phyloP scores from a whole-genome alignment of 2,888 invertebrate genomes.

The Furcula furcula region DNA sequence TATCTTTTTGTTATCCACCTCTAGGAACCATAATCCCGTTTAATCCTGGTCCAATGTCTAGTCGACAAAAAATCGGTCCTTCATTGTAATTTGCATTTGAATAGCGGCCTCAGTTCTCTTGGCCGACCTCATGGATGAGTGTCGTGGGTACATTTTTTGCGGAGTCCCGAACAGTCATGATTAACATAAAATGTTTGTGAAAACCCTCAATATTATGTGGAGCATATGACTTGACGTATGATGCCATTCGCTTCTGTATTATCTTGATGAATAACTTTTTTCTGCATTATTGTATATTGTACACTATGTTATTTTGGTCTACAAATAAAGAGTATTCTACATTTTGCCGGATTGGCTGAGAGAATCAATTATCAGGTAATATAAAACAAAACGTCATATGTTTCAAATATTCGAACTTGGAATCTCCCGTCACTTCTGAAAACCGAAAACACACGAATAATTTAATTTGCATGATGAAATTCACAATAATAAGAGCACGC shows the following conservation, averaged over 20 bases:
- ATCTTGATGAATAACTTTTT: neutral
- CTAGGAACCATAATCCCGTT: slow-evolving; percentile 43
- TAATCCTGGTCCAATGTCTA: slow-evolving; percentile 46
- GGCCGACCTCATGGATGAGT: slow-evolving; percentile 40
- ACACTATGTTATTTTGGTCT: too few species aligned
- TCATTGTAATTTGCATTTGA: slow-evolving; percentile 59
- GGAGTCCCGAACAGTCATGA: slow-evolving; percentile 41
- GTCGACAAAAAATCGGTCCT: slow-evolving; percentile 59
- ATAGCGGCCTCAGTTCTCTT: slow-evolving; percentile 47
- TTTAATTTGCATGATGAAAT: slow-evolving; percentile 28
- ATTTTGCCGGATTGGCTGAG: too few species aligned
- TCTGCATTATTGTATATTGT: too few species aligned
- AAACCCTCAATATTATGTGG: slow-evolving; percentile 44
- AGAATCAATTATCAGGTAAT: too few species aligned
- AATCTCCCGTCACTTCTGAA: slow-evolving; percentile 3
- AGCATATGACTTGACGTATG: slow-evolving; percentile 43
- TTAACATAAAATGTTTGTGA: slow-evolving; percentile 65
- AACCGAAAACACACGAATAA: slow-evolving; percentile 9
- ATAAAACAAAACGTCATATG: too few species aligned
- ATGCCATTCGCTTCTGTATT: slow-evolving; percentile 24
- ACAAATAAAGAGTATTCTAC: too few species aligned
- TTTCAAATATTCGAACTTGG: neutral
- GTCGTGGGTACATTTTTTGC: slow-evolving; percentile 51
- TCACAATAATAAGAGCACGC: slow-evolving; percentile 28
- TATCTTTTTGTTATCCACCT: slow-evolving; percentile 47